phyloP scores from a whole-genome alignment of 2,113 vertebrate genomes.

The Phalacrocorax pelagicus region DNA sequence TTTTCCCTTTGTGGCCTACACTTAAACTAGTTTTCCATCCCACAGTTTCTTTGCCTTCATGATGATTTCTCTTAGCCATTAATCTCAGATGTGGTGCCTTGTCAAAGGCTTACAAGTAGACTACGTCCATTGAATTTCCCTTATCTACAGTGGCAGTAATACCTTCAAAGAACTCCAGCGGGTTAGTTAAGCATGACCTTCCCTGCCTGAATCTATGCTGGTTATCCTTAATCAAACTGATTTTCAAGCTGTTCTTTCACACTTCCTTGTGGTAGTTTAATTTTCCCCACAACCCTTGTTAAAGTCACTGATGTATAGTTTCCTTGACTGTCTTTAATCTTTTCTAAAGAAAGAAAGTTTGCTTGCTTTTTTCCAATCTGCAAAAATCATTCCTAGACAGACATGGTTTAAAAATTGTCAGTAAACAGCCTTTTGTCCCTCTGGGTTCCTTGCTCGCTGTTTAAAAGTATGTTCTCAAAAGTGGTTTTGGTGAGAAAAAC shows the following conservation, averaged over 20 bases:
- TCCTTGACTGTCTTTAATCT: background rate
- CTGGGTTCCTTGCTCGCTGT: background rate
- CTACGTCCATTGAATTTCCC: background rate
- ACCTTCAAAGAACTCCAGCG: slow-evolving; percentile 38
- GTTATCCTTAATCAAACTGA: slow-evolving; percentile 56
- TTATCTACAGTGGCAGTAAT: slow-evolving; percentile 14
- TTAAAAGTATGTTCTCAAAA: background rate
- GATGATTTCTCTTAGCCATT: background rate
- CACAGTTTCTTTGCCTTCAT: background rate
- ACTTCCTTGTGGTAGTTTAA: slow-evolving; percentile 11
- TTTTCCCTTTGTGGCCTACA: background rate
- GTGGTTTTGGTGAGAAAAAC: background rate
- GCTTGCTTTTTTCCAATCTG: background rate
- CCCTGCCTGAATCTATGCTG: slow-evolving; percentile 12
- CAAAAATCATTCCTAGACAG: background rate
- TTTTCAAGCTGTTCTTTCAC: slow-evolving; percentile 60
- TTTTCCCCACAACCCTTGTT: background rate
- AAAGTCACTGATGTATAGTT: background rate
- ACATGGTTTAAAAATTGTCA: background rate
- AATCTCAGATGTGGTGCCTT: background rate
- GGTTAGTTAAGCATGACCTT: slow-evolving; percentile 35
- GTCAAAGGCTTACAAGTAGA: background rate
- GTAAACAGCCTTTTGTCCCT: background rate
- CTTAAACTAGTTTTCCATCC: background rate
- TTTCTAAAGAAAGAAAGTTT: background rate